These are phyloP conservation scores for Urocynchramus pylzowi DNA, from an alignment of 2,113 vertebrate species.

Conservation along the genomic window DNA sequence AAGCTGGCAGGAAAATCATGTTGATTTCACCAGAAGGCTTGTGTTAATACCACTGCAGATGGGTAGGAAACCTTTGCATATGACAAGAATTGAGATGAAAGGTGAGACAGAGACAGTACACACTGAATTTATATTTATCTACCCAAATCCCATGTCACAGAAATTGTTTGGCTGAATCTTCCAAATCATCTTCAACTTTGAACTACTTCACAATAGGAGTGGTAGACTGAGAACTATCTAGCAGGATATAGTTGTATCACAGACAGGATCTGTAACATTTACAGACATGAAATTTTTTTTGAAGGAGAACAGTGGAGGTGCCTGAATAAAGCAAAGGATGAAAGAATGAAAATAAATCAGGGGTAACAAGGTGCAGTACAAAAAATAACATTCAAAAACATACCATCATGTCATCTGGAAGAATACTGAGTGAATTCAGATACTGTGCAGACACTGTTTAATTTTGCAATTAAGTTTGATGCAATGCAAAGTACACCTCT, in stretches of 20 bases:
- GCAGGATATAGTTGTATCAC: background rate
- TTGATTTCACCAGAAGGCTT: background rate
- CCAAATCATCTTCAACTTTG: background rate
- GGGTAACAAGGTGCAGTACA: background rate
- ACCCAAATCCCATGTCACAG: background rate
- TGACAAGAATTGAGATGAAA: background rate
- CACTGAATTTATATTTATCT: background rate
- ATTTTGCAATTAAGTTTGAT: conserved; percentile 19
- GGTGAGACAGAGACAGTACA: background rate
- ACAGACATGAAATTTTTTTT: background rate
- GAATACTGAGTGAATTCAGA: background rate
- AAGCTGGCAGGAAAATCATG: background rate
- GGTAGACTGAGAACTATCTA: background rate
- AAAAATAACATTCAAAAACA: conserved; percentile 4
- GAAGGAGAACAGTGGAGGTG: background rate
- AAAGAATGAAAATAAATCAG: background rate
- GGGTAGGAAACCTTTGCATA: background rate
- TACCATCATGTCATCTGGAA: background rate
- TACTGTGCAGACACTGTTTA: background rate
- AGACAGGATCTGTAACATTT: background rate
- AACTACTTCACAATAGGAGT: background rate
- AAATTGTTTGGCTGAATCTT: background rate
- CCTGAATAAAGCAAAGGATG: background rate
- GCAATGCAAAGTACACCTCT: background rate
- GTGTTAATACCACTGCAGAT: background rate